Evolutionary conservation across 2,797 vertebrate species (phyloP).

Genomic region (Acipenser ruthenus): DNA sequence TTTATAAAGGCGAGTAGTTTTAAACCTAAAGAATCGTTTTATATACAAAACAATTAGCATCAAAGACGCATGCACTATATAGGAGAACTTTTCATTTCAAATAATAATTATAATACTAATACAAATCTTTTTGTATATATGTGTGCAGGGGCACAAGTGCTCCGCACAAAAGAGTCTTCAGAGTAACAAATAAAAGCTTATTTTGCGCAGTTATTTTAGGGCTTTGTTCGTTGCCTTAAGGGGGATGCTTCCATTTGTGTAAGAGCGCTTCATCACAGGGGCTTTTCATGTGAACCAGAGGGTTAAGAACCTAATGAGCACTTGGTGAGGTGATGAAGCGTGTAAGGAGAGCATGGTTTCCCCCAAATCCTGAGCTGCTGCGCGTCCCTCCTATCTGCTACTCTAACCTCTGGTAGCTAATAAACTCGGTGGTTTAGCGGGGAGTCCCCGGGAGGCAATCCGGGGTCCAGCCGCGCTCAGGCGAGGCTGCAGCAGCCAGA

Average conservation of each 20-base stretch:
- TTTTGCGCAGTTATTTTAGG: conserved; percentile 59
- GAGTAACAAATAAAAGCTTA: conserved; percentile 48
- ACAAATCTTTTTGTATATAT: conserved; percentile 16
- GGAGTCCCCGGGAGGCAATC: conserved; percentile 58
- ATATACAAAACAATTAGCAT: conserved; percentile 8
- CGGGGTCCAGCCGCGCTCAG: conserved; percentile 56
- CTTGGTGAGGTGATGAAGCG: conserved; percentile 73
- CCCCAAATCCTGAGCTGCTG: conserved; percentile 54
- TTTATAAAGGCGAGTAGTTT: too few relatives aligned
- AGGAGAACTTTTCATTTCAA: conserved; percentile 5
- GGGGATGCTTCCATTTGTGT: conserved; percentile 64
- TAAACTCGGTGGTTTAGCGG: conserved; percentile 54
- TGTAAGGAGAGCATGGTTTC: conserved; percentile 62
- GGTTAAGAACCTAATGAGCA: conserved; percentile 77
- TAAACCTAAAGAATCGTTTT: too few relatives aligned
- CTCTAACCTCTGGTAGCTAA: conserved; percentile 71
- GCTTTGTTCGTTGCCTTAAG: conserved; percentile 59
- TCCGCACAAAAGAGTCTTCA: conserved; percentile 43
- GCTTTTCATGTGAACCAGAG: conserved; percentile 69
- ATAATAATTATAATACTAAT: neutral
- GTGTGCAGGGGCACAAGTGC: conserved; percentile 30
- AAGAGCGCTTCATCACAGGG: conserved; percentile 51
- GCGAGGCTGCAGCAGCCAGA: conserved; percentile 55
- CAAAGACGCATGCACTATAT: conserved; percentile 12
- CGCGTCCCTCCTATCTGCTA: conserved; percentile 63